Base-by-base conservation (phyloP, 2,797 vertebrate species). In the Lepidocolaptes lacrymiger region DNA sequence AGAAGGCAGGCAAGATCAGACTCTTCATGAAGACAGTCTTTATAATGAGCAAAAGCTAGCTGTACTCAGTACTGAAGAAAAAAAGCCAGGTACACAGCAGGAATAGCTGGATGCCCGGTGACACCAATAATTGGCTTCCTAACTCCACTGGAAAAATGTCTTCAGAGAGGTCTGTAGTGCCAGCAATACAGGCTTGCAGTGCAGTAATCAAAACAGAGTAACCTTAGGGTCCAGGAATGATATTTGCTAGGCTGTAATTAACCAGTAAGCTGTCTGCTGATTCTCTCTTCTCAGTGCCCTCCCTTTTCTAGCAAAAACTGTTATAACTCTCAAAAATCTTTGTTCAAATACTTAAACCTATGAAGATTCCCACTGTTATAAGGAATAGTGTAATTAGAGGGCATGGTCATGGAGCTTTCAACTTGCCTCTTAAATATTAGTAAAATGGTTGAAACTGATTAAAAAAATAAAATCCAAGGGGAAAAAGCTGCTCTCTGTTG, bases 181-280 rank as follows among this genome's bases (percentile, higher is more conserved):
- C 32, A 67, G 54, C 4, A 8, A 52, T 0, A 1, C 1, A 5
- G 66, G 78, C 58, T 86, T 76, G 51, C 91, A 95, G 66, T 75
- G 66, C 54, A 64, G 39, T 72, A 95, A 88, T 96, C 79, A 96
- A 89, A 82, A 39, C n/a, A 74, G 37, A 58, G 52, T 85, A 91
- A 75, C 80, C 62, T 91, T 72, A 55, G 84, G 51, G 64, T 83
- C 46, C 15, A 83, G 36, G n/a, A 85, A 63, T 27, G 9, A 12
- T 81, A 72, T 94, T 91, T 91, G 66, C 82, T 69, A 81, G 43
- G 58, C 58, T 86, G 48, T 88, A 96, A 96, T 96, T 94, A 96
- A 66, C 81, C 69, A 59, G 66, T 76, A 66, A 92, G 79, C n/a
- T 95, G 72, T 89, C 89, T 80, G 46, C 79, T 89, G 63, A 72